Evolutionary conservation across 2,797 vertebrate genomes (phyloP), one percentile per base, ranked within the genome.

Genomic region (Leptatherina wallacei): DNA sequence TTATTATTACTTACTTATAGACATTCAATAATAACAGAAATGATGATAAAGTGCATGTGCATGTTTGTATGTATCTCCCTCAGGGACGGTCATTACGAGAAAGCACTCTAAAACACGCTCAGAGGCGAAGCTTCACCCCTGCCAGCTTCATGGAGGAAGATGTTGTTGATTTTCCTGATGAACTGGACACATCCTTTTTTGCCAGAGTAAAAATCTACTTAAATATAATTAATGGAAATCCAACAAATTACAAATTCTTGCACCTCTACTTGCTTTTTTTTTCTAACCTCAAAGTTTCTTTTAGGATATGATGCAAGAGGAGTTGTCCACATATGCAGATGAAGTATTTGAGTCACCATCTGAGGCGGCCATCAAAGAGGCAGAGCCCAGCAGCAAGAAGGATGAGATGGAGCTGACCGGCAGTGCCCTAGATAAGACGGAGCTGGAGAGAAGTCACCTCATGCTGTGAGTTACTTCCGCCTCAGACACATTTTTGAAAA

Each of bases 91-190:
- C 98, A 0, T 73, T 96, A 62, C 95, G 95, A 72, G 98, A 99
- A 20, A 94, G 95, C 1, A 87, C 93, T 22, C 69, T 97, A 54
- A 90, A 93, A 36, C 93, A 94, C 47, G 90, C 93, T 33, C 96
- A 96, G 77, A 94, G 97, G 61, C 95, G 97, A 69, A 99, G 98
- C 91, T 99, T 99, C 78, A 98, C 97, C 1, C 96, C 98, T 0
- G 97, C 96, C 81, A 99, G 98, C 85, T 99, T 97, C 92, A 88
- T 99, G 91, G 98, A 99, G 81, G 98, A 99, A 80, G 98, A 99
- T 79, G 95, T 96, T 0, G 92, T 95, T 12, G 98, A 99, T 88
- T 99, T 99, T 81, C 95, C 96, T 0, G 98, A 99, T 64, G 98
- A 99, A 73, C 88, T 99, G 0, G 98, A 99, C 90, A 99, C 98